These are phyloP conservation scores for Heliothis virescens DNA, from an alignment of 1,140 invertebrate genomes.

Conservation along the genomic window DNA sequence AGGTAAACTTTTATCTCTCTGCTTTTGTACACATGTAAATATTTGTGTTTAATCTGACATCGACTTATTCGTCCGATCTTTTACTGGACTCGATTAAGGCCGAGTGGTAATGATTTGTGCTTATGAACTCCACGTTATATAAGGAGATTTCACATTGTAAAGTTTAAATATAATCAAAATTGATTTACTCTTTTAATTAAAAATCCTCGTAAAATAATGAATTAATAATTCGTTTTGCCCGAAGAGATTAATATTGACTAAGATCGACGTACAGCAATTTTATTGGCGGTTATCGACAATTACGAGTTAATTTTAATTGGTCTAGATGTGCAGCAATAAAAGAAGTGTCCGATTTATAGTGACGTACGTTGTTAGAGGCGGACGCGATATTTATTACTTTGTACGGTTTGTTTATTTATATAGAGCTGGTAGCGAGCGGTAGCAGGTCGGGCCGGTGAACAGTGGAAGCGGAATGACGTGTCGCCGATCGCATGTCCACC, in stretches of 20 bases:
- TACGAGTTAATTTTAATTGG: slow-evolving; percentile 72
- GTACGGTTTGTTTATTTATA: slow-evolving; percentile 72
- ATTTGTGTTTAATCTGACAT: slow-evolving; percentile 81
- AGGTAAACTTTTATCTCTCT: slow-evolving; percentile 80
- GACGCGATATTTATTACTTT: slow-evolving; percentile 74
- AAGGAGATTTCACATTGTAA: slow-evolving; percentile 27
- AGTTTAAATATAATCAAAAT: slow-evolving; percentile 29
- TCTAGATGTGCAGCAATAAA: slow-evolving; percentile 71
- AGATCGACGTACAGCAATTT: slow-evolving; percentile 60
- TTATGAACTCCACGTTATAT: slow-evolving; percentile 22
- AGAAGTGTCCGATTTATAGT: slow-evolving; percentile 74
- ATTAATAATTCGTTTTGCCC: slow-evolving; percentile 31
- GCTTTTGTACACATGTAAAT: slow-evolving; percentile 81
- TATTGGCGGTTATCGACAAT: slow-evolving; percentile 73
- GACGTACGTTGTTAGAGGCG: slow-evolving; percentile 68
- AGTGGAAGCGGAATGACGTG: slow-evolving; percentile 72
- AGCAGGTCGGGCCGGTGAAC: slow-evolving; percentile 50
- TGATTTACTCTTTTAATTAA: slow-evolving; percentile 36
- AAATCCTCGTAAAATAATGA: slow-evolving; percentile 37
- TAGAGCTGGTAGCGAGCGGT: slow-evolving; percentile 50
- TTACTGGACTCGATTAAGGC: slow-evolving; percentile 54
- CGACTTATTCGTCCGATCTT: slow-evolving; percentile 66
- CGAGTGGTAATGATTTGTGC: slow-evolving; percentile 33
- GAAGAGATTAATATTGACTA: slow-evolving; percentile 43
- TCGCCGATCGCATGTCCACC: slow-evolving; percentile 81